phyloP scores from a whole-genome alignment of 2,113 vertebrate species.

The Zeus faber region DNA sequence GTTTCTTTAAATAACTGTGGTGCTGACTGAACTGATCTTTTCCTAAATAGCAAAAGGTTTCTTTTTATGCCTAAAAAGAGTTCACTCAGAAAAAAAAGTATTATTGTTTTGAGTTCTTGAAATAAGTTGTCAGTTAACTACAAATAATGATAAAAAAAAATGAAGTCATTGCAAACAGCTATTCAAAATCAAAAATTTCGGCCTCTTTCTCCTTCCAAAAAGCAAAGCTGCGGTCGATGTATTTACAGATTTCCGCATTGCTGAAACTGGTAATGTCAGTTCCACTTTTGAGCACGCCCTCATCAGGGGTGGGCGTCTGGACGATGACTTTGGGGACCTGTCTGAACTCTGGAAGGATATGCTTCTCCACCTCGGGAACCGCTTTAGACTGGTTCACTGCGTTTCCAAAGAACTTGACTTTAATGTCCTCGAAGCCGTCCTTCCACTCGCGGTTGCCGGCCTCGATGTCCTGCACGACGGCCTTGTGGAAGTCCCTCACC shows the following conservation, averaged over 20 bases:
- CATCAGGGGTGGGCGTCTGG: constrained; percentile 60
- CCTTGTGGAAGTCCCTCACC: constrained; percentile 86
- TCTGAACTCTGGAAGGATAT: constrained; percentile 39
- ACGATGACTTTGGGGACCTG: constrained; percentile 61
- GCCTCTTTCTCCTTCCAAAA: constrained; percentile 99
- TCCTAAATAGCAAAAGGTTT: no score
- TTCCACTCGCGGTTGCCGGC: constrained; percentile 85
- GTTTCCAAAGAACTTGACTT: constrained; percentile 83
- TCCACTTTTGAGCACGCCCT: constrained; percentile 27
- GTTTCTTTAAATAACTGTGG: no score
- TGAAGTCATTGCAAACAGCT: constrained; percentile 41
- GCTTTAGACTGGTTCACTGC: constrained; percentile 20
- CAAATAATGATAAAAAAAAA: constrained; percentile 44
- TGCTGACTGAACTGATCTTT: no score
- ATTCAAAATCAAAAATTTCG: constrained; percentile 88
- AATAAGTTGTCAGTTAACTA: constrained; percentile 25
- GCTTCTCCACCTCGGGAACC: constrained; percentile 37
- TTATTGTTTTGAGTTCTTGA: constrained; percentile 14
- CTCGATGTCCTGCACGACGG: constrained; percentile 87
- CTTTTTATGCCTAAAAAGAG: background rate
- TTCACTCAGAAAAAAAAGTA: background rate
- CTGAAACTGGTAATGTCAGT: constrained; percentile 71
- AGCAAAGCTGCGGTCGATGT: constrained; percentile 92
- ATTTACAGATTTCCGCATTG: constrained; percentile 88
- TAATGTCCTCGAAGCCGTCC: constrained; percentile 92